Percentiles rank a stretch among this genome's conserved stretches.
phyloP scores from a whole-genome alignment of 1,140 invertebrate genomes.

The Augochlora pura region DNA sequence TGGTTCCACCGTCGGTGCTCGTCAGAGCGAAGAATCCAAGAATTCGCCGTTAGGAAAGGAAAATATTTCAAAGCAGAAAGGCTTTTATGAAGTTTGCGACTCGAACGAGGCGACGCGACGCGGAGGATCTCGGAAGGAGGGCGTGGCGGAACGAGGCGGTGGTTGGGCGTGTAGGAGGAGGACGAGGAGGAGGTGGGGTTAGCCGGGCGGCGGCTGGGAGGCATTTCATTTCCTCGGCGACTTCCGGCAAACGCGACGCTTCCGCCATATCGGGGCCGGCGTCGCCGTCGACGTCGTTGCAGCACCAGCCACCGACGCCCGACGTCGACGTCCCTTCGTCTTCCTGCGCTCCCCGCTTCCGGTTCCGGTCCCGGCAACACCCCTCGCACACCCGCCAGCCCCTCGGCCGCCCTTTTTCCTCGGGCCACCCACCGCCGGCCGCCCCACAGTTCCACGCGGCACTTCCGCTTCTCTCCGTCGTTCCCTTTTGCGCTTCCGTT shows the following conservation, averaged over 20 bases:
- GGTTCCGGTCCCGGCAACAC: conserved; percentile 42
- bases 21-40: neutral
- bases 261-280: conserved; percentile 76
- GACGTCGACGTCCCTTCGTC: conserved; percentile 61
- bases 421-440: conserved; percentile 59
- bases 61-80: conserved; percentile 6
- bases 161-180: conserved; percentile 21
- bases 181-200: conserved; percentile 46
- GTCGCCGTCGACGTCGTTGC: conserved; percentile 56
- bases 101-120: conserved; percentile 16
- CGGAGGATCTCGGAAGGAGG: conserved; percentile 46
- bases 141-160: conserved; percentile 29
- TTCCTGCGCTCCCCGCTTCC: conserved; percentile 61
- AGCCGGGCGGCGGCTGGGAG: conserved; percentile 58
- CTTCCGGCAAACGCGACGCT: conserved; percentile 80
- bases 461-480: conserved; percentile 62
- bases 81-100: neutral
- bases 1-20: no score
- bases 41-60: neutral
- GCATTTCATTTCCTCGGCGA: conserved; percentile 79
- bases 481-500: conserved; percentile 63
- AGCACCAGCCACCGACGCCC: conserved; percentile 52
- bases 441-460: conserved; percentile 53
- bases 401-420: conserved; percentile 55
- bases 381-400: conserved; percentile 46